A percentile compares a stretch with the other conserved stretches of the same genome.
Evolutionary conservation across 2,797 vertebrate genomes (phyloP).

Genomic region (Halcyon badia): DNA sequence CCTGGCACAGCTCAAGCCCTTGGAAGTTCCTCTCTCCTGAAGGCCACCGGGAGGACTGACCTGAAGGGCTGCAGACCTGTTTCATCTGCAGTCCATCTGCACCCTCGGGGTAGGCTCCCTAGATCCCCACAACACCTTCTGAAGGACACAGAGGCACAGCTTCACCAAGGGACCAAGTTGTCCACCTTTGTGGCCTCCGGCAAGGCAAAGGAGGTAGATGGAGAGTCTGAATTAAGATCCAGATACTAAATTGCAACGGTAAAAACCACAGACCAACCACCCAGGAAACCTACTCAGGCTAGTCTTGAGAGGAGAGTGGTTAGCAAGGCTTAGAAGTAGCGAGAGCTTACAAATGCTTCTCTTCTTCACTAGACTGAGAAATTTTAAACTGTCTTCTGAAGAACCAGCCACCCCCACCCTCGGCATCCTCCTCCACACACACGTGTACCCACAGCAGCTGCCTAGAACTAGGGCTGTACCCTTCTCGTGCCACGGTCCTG

Average conservation of each 20-base stretch:
- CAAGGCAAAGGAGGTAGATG: neutral
- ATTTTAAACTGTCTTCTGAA: neutral
- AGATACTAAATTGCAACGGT: neutral
- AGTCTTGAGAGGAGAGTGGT: neutral
- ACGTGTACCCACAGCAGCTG: neutral
- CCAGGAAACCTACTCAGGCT: neutral
- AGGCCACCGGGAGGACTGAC: accelerated
- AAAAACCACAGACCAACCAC: slow-evolving; percentile 2
- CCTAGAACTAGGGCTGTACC: neutral
- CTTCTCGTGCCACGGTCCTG: neutral
- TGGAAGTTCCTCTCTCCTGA: neutral
- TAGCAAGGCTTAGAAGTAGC: neutral
- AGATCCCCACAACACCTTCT: neutral
- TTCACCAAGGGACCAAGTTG: neutral
- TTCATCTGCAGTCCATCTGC: neutral
- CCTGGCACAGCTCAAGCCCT: neutral
- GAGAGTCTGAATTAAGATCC: neutral
- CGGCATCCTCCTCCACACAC: neutral
- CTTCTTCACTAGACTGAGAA: neutral
- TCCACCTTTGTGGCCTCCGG: neutral
- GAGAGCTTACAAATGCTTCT: neutral
- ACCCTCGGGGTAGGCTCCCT: accelerated
- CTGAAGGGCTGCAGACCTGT: neutral
- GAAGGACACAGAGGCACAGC: neutral
- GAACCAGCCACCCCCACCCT: neutral